Percentiles rank a stretch among this genome's conserved stretches.
phyloP scores from a whole-genome alignment of 2,888 invertebrate genomes.

The Eutolmus rufibarbis region DNA sequence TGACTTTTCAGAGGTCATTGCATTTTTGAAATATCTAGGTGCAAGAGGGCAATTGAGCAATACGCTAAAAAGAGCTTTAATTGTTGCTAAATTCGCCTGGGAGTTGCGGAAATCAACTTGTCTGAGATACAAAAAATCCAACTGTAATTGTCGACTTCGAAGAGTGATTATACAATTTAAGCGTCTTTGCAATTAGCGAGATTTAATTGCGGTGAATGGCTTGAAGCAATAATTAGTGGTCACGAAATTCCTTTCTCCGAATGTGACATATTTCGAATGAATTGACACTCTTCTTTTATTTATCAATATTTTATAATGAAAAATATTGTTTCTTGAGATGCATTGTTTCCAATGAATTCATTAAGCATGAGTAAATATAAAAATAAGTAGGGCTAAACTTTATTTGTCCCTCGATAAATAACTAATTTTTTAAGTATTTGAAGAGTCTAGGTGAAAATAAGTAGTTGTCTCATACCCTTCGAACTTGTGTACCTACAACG shows the following conservation, averaged over 20 bases:
- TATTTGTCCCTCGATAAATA: too few relatives aligned
- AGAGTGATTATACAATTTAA: background rate
- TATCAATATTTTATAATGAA: background rate
- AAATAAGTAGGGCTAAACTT: background rate
- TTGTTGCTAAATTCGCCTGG: background rate
- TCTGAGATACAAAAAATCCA: background rate
- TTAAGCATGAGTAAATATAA: background rate
- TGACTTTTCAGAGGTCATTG: background rate
- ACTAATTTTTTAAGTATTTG: too few relatives aligned
- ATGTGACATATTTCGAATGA: background rate
- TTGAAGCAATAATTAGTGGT: background rate
- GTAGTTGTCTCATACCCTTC: too few relatives aligned
- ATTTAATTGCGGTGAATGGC: background rate
- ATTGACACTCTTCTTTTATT: background rate
- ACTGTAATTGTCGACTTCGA: background rate
- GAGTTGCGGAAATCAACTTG: background rate
- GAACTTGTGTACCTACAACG: too few relatives aligned
- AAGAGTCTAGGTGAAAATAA: too few relatives aligned
- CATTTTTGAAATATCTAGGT: background rate
- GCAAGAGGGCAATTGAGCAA: background rate
- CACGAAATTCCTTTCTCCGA: background rate
- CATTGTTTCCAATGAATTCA: background rate
- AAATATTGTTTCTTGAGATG: background rate
- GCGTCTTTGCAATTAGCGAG: background rate
- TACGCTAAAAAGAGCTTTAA: background rate